Conservation (phyloP, 1,140 invertebrate genomes). For the Delia radicum region DNA sequence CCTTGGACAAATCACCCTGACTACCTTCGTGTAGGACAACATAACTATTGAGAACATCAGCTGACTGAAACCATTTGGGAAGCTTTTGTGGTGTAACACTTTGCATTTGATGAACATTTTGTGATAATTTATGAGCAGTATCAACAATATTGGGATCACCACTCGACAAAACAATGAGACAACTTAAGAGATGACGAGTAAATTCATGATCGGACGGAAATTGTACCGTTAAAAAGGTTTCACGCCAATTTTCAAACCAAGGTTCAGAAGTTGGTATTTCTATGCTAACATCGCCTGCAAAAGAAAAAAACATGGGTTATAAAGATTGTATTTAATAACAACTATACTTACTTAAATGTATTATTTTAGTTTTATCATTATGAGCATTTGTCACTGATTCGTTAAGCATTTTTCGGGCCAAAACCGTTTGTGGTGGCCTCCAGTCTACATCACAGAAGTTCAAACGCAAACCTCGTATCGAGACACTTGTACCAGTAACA, state of each 20-base stretch:
- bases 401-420: slow-evolving; percentile 83
- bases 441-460: slow-evolving; percentile 78
- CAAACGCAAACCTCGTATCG: slow-evolving; percentile 78
- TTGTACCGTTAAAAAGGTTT: slow-evolving; percentile 85
- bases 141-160: slow-evolving; percentile 78
- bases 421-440: slow-evolving; percentile 76
- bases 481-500: slow-evolving; percentile 71
- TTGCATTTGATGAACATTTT: slow-evolving; percentile 78
- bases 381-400: slow-evolving; percentile 77
- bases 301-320: too few relatives aligned
- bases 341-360: slow-evolving; percentile 56
- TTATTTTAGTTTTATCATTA: slow-evolving; percentile 65
- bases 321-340: background rate
- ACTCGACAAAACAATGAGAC: slow-evolving; percentile 83
- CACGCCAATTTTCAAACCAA: slow-evolving; percentile 97
- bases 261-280: slow-evolving; percentile 75
- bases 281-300: slow-evolving; percentile 56
- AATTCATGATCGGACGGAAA: slow-evolving; percentile 95
- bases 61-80: slow-evolving; percentile 88
- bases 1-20: slow-evolving; percentile 56
- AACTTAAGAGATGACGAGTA: slow-evolving; percentile 89
- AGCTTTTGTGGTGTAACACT: slow-evolving; percentile 72
- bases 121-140: slow-evolving; percentile 72
- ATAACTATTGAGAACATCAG: slow-evolving; percentile 82
- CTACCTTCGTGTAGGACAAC: slow-evolving; percentile 81